Percentiles rank a stretch among this genome's conserved stretches.
phyloP scores from a whole-genome alignment of 2,797 vertebrate species.

The Ptychadena robeensis region DNA sequence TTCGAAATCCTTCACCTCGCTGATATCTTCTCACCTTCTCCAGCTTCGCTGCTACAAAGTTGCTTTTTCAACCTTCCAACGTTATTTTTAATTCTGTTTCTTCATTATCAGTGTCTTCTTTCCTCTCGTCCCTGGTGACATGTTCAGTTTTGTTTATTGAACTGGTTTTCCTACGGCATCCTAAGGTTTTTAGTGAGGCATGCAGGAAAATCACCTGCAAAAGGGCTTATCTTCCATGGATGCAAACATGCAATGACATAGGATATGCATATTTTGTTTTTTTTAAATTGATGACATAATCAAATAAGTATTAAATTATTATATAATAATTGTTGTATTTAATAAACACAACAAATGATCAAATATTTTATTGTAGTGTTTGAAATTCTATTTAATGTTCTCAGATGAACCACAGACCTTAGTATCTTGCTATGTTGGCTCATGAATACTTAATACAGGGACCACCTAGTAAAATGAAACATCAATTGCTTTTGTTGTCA shows the following conservation, averaged over 20 bases:
- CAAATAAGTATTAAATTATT: too few relatives aligned
- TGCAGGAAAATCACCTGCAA: neutral
- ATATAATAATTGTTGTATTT: too few relatives aligned
- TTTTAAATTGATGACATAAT: too few relatives aligned
- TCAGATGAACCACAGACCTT: neutral
- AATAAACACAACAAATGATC: too few relatives aligned
- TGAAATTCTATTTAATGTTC: neutral
- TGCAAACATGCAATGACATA: neutral
- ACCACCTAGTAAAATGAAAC: conserved; percentile 15
- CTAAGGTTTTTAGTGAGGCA: too few relatives aligned
- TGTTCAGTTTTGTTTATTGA: conserved; percentile 5
- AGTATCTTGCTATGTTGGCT: conserved; percentile 18
- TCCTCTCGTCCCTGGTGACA: neutral
- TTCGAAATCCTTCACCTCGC: conserved; percentile 33
- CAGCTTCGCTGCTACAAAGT: neutral
- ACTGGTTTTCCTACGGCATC: conserved; percentile 15
- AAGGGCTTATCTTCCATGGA: neutral
- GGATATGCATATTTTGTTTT: neutral
- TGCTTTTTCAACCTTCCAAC: neutral
- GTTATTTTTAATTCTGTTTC: conserved; percentile 30
- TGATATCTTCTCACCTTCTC: conserved; percentile 25
- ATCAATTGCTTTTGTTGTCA: conserved; percentile 22
- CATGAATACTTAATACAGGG: conserved; percentile 21
- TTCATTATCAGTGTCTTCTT: conserved; percentile 26
- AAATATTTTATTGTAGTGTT: conserved; percentile 16